Evolutionary conservation across 2,797 vertebrate genomes (phyloP), one percentile per base, ranked within the genome.

Genomic region (Sebastes cheni): DNA sequence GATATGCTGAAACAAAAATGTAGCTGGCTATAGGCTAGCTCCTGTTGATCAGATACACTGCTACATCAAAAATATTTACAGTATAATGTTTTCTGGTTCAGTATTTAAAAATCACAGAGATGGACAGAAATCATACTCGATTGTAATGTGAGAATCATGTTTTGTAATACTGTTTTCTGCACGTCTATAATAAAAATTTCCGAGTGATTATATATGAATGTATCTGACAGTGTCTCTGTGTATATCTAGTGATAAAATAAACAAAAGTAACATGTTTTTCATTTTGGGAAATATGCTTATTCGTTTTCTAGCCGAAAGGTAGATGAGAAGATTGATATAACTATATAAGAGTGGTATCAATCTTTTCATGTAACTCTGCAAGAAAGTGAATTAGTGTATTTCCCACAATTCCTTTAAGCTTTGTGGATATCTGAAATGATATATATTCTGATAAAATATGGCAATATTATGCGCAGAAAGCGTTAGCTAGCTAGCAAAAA

Each of bases 151-250:
- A 80, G 52, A 87, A 87, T 86, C 22, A 75, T 62, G 10, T 82
- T 86, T 90, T 86, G 36, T 79, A 60, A 58, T 52, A 72, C 20
- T 85, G 61, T 83, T 29, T 73, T 64, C 23, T 81, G 59, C 67
- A 88, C 85, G 58, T 54, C 29, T 71, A 5, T 39, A 92, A 90
- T 92, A 93, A 91, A 52, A 91, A 65, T 30, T 25, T 73, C 11
- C 8, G 12, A 82, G 67, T 88, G 74, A 85, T 75, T 83, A 20
- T 83, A 20, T 83, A n/a, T 72, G 14, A 80, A 64, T 66, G 59
- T 14, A 66, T 81, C n/a, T 27, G 46, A 39, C 23, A 52, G 9
- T 69, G 56, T 4, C n/a, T 69, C 16, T 0, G 2, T 71, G 72
- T 70, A 14, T 64, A 14, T 64, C 1, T 9, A 6, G 5, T 42